These are phyloP conservation scores for Oreortyx pictus DNA, from an alignment of 2,797 vertebrate species.

Conservation along the genomic window DNA sequence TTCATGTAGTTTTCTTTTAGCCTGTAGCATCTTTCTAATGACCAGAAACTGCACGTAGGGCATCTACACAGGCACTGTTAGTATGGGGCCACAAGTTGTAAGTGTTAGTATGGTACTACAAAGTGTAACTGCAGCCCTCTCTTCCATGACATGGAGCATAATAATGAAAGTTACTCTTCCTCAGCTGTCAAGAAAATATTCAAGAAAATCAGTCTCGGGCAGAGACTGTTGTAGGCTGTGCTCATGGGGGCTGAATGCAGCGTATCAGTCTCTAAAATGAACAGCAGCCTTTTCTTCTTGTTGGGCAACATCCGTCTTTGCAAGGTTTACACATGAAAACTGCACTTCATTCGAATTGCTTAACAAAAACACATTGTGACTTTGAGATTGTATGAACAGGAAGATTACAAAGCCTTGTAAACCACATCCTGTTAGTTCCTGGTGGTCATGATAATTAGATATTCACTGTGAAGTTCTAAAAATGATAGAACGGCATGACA, in stretches of 20 bases:
- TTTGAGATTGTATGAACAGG: neutral
- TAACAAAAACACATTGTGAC: neutral
- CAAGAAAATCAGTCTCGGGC: slow-evolving; percentile 9
- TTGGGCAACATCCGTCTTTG: neutral
- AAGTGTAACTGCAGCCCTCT: neutral
- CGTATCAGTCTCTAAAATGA: slow-evolving; percentile 6
- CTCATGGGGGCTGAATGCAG: neutral
- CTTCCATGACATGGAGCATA: neutral
- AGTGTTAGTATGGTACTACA: neutral
- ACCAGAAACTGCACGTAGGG: neutral
- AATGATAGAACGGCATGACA: neutral
- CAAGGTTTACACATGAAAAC: neutral
- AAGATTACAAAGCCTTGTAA: slow-evolving; percentile 21
- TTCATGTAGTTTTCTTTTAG: neutral
- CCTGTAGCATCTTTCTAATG: neutral
- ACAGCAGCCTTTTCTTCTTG: neutral
- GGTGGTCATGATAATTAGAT: neutral
- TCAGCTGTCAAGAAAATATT: slow-evolving; percentile 52
- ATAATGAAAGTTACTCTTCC: slow-evolving; percentile 12
- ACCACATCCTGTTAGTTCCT: neutral
- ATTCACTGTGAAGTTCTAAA: neutral
- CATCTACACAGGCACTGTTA: neutral
- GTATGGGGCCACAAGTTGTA: too few species aligned
- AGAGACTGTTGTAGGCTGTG: neutral
- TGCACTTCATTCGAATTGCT: neutral